These are phyloP conservation scores for Harpagoxenus sublaevis DNA, from an alignment of 2,888 invertebrate genomes.

Conservation along the genomic window DNA sequence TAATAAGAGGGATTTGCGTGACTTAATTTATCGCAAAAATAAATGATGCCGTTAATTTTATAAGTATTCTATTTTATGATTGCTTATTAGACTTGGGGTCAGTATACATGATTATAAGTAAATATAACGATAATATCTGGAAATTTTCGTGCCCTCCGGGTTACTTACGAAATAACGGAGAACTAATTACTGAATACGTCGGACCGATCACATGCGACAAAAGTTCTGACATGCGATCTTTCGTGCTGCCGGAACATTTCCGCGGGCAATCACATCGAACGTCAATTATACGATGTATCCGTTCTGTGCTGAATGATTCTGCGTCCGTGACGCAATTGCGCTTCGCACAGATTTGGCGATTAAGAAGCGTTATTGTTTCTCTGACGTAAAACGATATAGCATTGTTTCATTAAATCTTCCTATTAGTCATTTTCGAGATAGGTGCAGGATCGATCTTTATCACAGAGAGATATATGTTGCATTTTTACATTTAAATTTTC, in stretches of 20 bases:
- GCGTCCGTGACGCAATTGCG: not conserved
- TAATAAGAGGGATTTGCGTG: not conserved
- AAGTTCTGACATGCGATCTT: slow-evolving; percentile 21
- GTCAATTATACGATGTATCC: slow-evolving; percentile 33
- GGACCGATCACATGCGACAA: slow-evolving; percentile 8
- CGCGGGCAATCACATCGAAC: slow-evolving; percentile 26
- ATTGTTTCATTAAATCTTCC: not conserved
- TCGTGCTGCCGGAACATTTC: slow-evolving; percentile 22
- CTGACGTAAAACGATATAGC: not conserved
- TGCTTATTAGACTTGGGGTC: not conserved
- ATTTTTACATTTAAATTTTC: not conserved
- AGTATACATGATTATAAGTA: slow-evolving; percentile 7
- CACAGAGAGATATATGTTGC: not conserved
- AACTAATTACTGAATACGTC: slow-evolving; percentile 10
- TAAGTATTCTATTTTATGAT: not conserved
- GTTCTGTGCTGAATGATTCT: not conserved
- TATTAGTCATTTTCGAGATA: not conserved
- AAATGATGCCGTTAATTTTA: not conserved
- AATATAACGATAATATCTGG: not conserved
- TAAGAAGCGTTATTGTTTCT: not conserved
- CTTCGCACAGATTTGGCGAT: not conserved
- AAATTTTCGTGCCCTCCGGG: not conserved
- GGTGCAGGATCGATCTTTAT: not conserved
- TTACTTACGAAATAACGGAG: not conserved
- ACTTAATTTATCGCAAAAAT: not conserved